Evolutionary conservation across 2,888 invertebrate species (phyloP), one percentile per base, ranked within the genome.

Genomic region (Schizotus pectinicornis): DNA sequence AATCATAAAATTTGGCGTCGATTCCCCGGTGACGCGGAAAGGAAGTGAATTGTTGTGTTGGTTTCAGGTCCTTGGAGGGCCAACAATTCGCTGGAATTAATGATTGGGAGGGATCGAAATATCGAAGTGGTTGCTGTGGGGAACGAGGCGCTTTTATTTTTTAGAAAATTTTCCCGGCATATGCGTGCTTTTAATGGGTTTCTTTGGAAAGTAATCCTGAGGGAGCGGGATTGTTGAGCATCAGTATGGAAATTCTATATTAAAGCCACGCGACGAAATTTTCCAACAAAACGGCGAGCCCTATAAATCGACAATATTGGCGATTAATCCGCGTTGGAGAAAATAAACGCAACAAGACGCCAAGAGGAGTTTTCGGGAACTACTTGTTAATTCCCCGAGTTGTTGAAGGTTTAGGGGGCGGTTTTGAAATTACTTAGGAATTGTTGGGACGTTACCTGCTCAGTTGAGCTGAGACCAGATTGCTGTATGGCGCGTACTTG

Each of bases 401-500:
- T n/a, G n/a, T n/a, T n/a, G n/a, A n/a, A n/a, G n/a, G n/a, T n/a
- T n/a, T n/a, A n/a, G n/a, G n/a, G n/a, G n/a, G n/a, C n/a, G n/a
- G n/a, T n/a, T n/a, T n/a, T n/a, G n/a, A n/a, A n/a, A n/a, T n/a
- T n/a, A n/a, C n/a, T n/a, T n/a, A n/a, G n/a, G n/a, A n/a, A n/a
- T n/a, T n/a, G n/a, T n/a, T n/a, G n/a, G n/a, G n/a, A n/a, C 63
- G 65, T 82, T 79, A 91, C 91, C 91, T 88, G 81, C 94, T 94
- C 46, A 94, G 80, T 71, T 94, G 94, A 0, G 93, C 93, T 0
- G 94, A 94, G 6, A 94, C 88, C 54, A 94, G 82, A 78, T 94
- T 94, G 72, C 93, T 94, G 74, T 91, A 94, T 0, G 94, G 94
- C 0, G 94, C 93, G 77, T 90, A 94, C 76, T 93, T 91, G 3